Evolutionary conservation across 2,888 invertebrate genomes (phyloP).

Genomic region (Blastobasis adustella): DNA sequence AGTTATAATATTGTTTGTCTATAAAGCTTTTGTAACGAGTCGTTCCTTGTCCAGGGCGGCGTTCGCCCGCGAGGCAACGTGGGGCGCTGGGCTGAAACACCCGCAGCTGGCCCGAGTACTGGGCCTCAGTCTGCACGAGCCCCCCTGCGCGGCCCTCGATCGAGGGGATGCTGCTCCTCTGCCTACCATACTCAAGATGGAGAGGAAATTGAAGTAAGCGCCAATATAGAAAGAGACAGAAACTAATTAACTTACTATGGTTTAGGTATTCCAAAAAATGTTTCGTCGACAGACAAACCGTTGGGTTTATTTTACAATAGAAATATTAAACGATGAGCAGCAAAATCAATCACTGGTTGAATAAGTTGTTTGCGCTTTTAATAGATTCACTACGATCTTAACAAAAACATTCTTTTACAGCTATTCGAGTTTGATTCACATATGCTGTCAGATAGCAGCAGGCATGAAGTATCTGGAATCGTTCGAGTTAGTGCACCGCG

Average conservation of each 20-base stretch:
- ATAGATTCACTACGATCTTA: too few species aligned
- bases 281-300: too few species aligned
- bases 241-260: too few species aligned
- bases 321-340: too few species aligned
- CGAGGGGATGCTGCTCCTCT: conserved; percentile 92
- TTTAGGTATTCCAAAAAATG: too few species aligned
- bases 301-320: too few species aligned
- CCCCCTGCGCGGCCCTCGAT: conserved; percentile 91
- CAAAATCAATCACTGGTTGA: too few species aligned
- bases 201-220: conserved; percentile 66
- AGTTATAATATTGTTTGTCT: too few species aligned
- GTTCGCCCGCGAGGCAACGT: conserved; percentile 90
- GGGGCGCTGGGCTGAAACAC: conserved; percentile 88
- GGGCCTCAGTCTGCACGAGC: conserved; percentile 88
- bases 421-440: conserved; percentile 88
- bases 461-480: conserved; percentile 96
- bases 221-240: too few species aligned
- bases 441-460: conserved; percentile 91
- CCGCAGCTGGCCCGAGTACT: conserved; percentile 88
- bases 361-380: too few species aligned
- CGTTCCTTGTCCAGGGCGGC: conserved; percentile 77
- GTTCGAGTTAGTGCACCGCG: conserved; percentile 91
- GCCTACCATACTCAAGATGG: conserved; percentile 76
- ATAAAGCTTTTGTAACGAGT: too few species aligned
- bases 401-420: conserved; percentile 63